phyloP scores from a whole-genome alignment of 2,797 vertebrate species.

The Malurus splendens region DNA sequence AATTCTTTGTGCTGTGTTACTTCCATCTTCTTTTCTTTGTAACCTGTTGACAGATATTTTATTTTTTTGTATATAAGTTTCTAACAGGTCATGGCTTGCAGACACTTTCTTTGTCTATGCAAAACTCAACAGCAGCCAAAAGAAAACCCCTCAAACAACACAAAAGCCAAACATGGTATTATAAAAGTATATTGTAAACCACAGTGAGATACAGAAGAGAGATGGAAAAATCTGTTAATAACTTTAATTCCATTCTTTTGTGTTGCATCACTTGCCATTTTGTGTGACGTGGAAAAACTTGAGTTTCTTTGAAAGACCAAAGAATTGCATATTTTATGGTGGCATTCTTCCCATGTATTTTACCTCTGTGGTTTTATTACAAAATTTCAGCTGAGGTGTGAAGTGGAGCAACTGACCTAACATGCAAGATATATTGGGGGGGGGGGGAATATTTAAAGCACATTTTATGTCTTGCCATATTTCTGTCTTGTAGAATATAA shows the following conservation, averaged over 20 bases:
- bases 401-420: neutral
- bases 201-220: neutral
- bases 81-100: neutral
- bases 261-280: neutral
- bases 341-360: neutral
- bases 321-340: neutral
- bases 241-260: neutral
- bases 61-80: neutral
- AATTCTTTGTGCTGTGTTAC: neutral
- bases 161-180: neutral
- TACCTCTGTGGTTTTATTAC: neutral
- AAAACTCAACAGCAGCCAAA: neutral
- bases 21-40: neutral
- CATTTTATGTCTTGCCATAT: neutral
- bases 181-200: neutral
- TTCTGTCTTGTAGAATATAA: neutral
- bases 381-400: neutral
- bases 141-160: neutral
- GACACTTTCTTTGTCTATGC: neutral
- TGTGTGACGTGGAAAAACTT: neutral
- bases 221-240: neutral
- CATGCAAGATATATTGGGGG: fast-evolving
- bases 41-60: neutral
- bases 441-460: neutral
- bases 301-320: neutral